Conservation (phyloP, 2,797 vertebrate genomes). For the Pseudomugil tenellus region DNA sequence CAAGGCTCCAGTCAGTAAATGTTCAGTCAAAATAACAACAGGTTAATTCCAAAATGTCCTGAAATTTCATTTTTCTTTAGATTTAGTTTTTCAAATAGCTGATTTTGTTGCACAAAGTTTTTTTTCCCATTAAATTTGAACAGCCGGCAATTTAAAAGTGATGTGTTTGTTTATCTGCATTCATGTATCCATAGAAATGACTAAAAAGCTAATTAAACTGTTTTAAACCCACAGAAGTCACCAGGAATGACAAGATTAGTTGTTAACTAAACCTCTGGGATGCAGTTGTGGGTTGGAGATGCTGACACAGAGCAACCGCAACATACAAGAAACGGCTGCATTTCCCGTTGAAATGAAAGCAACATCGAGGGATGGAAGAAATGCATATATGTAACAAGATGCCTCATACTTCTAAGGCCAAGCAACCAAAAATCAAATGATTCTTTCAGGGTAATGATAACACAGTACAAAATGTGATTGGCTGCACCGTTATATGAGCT, state of each 20-base stretch:
- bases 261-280: constrained; percentile 12
- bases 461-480: constrained; percentile 6
- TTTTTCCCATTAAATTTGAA: background rate
- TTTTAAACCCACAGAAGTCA: constrained; percentile 15
- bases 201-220: background rate
- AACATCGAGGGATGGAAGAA: constrained; percentile 22
- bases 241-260: constrained; percentile 17
- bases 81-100: too few species aligned
- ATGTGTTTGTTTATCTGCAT: background rate
- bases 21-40: background rate
- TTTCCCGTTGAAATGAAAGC: constrained; percentile 44
- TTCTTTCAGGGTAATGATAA: constrained; percentile 35
- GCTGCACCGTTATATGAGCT: background rate
- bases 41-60: background rate
- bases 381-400: constrained; percentile 14
- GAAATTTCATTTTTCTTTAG: background rate
- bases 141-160: background rate
- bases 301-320: constrained; percentile 4
- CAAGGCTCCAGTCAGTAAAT: background rate
- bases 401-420: background rate
- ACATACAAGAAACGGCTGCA: constrained; percentile 16
- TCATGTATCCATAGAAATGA: background rate
- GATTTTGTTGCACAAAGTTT: background rate
- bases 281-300: constrained; percentile 15
- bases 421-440: constrained; percentile 46